Evolutionary conservation across 1,140 invertebrate genomes (phyloP).

Genomic region (Coptotermes formosanus): DNA sequence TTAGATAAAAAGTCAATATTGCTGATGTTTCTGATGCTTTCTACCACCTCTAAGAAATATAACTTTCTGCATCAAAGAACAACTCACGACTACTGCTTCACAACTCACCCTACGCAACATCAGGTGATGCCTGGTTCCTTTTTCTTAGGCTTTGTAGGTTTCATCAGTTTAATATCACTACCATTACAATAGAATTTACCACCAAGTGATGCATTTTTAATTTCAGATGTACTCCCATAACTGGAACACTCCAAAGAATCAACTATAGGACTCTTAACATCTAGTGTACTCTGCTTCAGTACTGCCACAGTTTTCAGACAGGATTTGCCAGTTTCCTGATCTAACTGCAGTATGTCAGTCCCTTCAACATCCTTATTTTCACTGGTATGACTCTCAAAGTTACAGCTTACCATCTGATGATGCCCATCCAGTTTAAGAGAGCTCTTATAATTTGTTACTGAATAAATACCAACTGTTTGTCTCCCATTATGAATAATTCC

Average conservation of each 20-base stretch:
- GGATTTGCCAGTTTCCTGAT: neutral
- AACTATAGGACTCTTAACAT: neutral
- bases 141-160: conserved; percentile 16
- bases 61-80: conserved; percentile 23
- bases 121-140: conserved; percentile 21
- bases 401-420: neutral
- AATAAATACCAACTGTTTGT: neutral
- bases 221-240: neutral
- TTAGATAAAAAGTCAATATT: neutral
- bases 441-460: neutral
- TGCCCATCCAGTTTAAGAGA: neutral
- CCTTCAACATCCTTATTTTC: too few species aligned
- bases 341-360: neutral
- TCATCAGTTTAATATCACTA: neutral
- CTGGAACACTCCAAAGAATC: neutral
- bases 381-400: neutral
- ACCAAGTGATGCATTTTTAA: neutral
- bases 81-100: conserved; percentile 24
- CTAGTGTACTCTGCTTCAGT: neutral
- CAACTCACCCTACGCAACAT: conserved; percentile 34
- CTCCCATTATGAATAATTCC: neutral
- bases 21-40: neutral
- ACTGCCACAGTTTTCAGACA: neutral
- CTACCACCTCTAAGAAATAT: neutral
- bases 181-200: neutral